Evolutionary conservation across 1,140 invertebrate genomes (phyloP).

Genomic region (Homalodisca vitripennis): DNA sequence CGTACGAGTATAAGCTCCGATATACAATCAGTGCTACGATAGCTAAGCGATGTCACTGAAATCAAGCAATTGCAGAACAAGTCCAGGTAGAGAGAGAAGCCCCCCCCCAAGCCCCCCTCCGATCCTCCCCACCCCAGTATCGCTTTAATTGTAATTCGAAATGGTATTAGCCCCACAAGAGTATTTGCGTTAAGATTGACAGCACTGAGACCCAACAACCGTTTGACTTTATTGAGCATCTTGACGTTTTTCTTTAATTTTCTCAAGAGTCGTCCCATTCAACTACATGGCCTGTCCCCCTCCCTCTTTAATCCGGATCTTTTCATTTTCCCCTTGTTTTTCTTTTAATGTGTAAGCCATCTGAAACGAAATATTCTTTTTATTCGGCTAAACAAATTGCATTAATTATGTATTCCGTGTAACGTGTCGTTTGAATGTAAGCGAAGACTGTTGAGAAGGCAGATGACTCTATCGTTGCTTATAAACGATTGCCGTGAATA

Average conservation of each 20-base stretch:
- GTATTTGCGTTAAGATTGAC: constrained; percentile 25
- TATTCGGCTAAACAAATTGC: neutral
- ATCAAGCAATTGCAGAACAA: constrained; percentile 18
- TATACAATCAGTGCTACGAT: neutral
- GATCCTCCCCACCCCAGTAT: neutral
- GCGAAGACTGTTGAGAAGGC: too few relatives aligned
- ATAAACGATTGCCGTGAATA: too few relatives aligned
- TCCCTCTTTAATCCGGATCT: constrained; percentile 15
- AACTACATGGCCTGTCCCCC: neutral
- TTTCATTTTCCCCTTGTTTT: constrained; percentile 12
- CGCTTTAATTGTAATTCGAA: constrained; percentile 35
- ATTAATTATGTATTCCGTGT: neutral
- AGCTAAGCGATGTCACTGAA: constrained; percentile 7
- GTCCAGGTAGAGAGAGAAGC: neutral
- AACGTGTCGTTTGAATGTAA: neutral
- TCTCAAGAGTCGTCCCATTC: constrained; percentile 12
- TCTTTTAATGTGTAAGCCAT: neutral
- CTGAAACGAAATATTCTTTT: neutral
- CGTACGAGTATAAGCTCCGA: too few relatives aligned
- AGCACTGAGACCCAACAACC: constrained; percentile 21
- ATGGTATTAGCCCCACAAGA: constrained; percentile 35
- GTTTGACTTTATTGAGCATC: constrained; percentile 28
- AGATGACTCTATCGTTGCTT: too few relatives aligned
- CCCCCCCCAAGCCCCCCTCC: neutral
- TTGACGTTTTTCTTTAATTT: constrained; percentile 25